Base-by-base conservation (phyloP, 2,888 invertebrate genomes). In the Epinotia demarniana region DNA sequence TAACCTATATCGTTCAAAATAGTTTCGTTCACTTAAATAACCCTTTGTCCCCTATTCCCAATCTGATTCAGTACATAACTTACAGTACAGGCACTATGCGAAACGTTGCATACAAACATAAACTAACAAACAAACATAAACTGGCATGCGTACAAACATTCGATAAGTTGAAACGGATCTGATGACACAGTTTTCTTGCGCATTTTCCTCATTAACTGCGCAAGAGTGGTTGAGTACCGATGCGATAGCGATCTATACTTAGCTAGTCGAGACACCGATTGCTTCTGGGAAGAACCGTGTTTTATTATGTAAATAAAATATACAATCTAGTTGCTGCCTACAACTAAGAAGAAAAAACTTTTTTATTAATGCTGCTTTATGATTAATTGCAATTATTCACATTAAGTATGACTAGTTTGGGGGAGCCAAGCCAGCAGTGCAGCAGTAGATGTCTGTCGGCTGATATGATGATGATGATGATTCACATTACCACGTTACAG, bases 221-320 rank as follows among this genome's bases (percentile, higher is more conserved):
- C 57, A n/a, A 23, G 63, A 55, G n/a, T 55, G 39, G 18, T 62
- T 64, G 18, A 64, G 72, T 64, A 46, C 43, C 9, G 63, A n/a
- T n/a, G 6, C n/a, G 53, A 72, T 63, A 72, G 39, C 43, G n/a
- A 72, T 64, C 64, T 39, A 19, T 23, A 43, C 49, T 16, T 66
- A 60, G 43, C 23, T 18, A 9, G 23, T 12, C 16, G 61, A 39
- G 2, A 63, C 9, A 63, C 9, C 33, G 16, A 72, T 57, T 58
- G 57, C 16, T 64, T 64, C 72, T 23, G 64, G 72, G 64, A 64
- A 72, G 72, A 64, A 72, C 72, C 64, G 58, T 46, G 12, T 55
- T 39, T 12, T 8, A 67, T 39, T 33, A 33, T n/a, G n/a, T n/a
- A n/a, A 23, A 33, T 3, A 53, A 8, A 64, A 64, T n/a, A n/a